Conservation (phyloP, 92 coral and sea anemone genomes). For the Epizoanthus stellaris region DNA sequence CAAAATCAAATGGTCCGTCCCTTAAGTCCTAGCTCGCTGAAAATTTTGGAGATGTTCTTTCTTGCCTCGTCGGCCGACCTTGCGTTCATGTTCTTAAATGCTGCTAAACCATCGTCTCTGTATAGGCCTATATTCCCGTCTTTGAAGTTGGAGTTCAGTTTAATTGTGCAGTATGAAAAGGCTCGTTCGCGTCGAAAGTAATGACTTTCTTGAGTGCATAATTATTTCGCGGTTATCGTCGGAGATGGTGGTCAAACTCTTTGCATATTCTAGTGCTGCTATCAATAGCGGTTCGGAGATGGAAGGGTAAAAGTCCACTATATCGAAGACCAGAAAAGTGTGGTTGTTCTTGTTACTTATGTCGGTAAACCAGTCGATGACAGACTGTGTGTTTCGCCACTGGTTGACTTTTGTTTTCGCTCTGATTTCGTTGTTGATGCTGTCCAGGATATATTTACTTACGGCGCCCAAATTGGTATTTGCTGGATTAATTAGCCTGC, state of each 20-base stretch:
- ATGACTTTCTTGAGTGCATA: too few species aligned
- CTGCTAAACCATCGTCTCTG: background rate
- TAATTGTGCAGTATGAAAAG: background rate
- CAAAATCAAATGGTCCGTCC: too few species aligned
- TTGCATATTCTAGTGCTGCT: too few species aligned
- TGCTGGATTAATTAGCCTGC: constrained; percentile 56
- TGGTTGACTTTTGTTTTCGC: constrained; percentile 37
- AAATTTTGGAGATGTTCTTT: too few species aligned
- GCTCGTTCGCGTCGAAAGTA: too few species aligned
- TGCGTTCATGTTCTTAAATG: background rate
- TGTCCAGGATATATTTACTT: constrained; percentile 54
- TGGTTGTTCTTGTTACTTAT: too few species aligned
- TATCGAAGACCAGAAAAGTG: too few species aligned
- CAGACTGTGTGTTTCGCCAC: constrained; percentile 32
- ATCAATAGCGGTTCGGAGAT: too few species aligned
- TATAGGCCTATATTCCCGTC: background rate
- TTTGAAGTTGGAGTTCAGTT: background rate
- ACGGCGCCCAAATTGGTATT: constrained; percentile 30
- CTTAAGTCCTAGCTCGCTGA: background rate
- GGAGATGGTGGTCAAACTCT: too few species aligned
- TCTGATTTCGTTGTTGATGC: constrained; percentile 42
- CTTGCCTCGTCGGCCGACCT: background rate
- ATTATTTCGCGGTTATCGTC: too few species aligned
- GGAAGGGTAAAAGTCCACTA: too few species aligned
- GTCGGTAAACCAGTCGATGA: too few species aligned